A percentile compares a stretch with the other conserved stretches of the same genome.
These are phyloP conservation scores for Cyclophora albipunctata DNA, from an alignment of 2,888 invertebrate genomes.

Conservation along the genomic window DNA sequence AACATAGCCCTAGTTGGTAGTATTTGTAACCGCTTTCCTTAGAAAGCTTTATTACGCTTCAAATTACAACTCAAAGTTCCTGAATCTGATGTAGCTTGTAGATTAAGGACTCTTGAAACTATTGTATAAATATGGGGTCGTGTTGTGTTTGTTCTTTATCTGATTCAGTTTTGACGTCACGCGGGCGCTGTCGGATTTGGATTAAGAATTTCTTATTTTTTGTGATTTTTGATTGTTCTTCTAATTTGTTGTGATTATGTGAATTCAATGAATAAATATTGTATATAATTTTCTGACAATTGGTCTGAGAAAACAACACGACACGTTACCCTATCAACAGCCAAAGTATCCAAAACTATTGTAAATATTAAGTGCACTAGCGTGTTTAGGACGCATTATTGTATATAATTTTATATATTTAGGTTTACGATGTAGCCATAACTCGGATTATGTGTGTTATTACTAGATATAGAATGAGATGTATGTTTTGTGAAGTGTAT, in stretches of 20 bases:
- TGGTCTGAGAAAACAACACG: slow-evolving; percentile 21
- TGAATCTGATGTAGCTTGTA: slow-evolving; percentile 16
- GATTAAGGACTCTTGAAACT: slow-evolving; percentile 13
- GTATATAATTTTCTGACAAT: neutral
- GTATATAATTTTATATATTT: slow-evolving; percentile 17
- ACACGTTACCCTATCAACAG: slow-evolving; percentile 58
- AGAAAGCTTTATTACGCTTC: slow-evolving; percentile 23
- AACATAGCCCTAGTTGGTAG: slow-evolving; percentile 8
- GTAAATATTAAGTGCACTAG: slow-evolving; percentile 44
- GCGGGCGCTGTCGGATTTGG: no score
- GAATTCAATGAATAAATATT: no score
- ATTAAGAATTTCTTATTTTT: no score
- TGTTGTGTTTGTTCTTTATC: slow-evolving; percentile 18
- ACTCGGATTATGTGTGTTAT: slow-evolving; percentile 4
- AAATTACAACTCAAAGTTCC: slow-evolving; percentile 27
- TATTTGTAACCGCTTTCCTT: neutral
- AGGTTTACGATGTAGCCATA: slow-evolving; percentile 15
- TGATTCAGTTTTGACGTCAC: neutral
- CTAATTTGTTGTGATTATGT: no score
- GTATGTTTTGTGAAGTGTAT: no score
- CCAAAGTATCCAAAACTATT: slow-evolving; percentile 72
- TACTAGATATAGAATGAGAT: no score
- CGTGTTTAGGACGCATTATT: slow-evolving; percentile 11
- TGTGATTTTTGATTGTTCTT: no score
- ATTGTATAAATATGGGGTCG: slow-evolving; percentile 21